These are phyloP conservation scores for Polyommatus iphigenia DNA, from an alignment of 2,888 invertebrate genomes.

Conservation along the genomic window DNA sequence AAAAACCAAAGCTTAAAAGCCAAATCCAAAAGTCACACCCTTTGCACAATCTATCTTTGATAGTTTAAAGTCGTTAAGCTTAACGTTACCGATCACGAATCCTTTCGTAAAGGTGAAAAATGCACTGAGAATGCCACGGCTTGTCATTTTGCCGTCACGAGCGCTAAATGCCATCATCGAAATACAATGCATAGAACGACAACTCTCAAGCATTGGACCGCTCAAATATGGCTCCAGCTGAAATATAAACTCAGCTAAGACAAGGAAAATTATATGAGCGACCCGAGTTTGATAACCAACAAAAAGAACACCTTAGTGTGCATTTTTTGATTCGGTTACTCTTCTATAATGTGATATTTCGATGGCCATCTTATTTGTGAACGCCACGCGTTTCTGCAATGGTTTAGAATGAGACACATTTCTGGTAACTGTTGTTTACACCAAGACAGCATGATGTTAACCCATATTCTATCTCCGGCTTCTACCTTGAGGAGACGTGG, in stretches of 20 bases:
- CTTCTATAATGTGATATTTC: no score
- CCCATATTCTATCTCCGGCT: no score
- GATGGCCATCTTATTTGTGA: constrained; percentile 38
- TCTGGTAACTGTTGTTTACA: neutral
- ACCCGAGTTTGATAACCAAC: no score
- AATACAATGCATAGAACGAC: neutral
- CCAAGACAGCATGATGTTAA: no score
- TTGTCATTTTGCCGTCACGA: constrained; percentile 77
- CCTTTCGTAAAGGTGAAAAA: constrained; percentile 77
- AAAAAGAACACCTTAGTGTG: no score
- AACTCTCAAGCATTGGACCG: no score
- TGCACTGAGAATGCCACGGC: constrained; percentile 76
- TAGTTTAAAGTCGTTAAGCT: constrained; percentile 31
- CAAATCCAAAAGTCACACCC: neutral
- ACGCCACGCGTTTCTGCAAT: constrained; percentile 39
- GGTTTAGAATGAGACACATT: neutral
- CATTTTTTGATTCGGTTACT: no score
- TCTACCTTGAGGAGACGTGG: no score
- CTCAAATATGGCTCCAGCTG: no score
- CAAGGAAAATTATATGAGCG: no score
- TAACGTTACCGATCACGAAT: constrained; percentile 74
- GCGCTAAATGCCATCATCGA: constrained; percentile 59
- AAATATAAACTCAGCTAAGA: no score
- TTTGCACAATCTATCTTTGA: neutral
- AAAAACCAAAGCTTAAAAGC: neutral